Conservation (phyloP, 2,888 invertebrate species). For the Auanema sp. region DNA sequence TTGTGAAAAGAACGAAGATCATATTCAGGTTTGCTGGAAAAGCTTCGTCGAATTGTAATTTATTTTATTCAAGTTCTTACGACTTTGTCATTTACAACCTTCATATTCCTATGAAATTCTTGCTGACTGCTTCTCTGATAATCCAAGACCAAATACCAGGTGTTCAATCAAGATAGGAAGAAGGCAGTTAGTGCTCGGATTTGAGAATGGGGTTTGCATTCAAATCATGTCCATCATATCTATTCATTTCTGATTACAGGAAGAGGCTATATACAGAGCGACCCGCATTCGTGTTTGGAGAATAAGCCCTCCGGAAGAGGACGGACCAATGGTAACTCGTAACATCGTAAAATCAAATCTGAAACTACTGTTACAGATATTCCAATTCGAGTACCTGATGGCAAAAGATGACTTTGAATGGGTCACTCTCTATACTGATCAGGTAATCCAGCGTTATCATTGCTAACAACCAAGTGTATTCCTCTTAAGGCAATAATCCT, state of each 20-base stretch:
- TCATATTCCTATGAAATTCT: constrained; percentile 88
- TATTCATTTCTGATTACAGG: constrained; percentile 46
- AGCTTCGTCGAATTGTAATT: background rate
- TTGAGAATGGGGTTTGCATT: constrained; percentile 22
- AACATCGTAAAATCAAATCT: no score
- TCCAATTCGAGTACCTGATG: constrained; percentile 58
- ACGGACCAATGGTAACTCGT: constrained; percentile 10
- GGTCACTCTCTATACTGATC: constrained; percentile 77
- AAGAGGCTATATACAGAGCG: constrained; percentile 86
- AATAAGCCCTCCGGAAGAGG: constrained; percentile 68
- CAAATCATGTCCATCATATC: no score
- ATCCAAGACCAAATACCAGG: constrained; percentile 42
- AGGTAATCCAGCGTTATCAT: no score
- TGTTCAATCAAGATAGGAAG: constrained; percentile 79
- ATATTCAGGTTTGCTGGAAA: constrained; percentile 16
- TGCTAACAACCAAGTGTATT: no score
- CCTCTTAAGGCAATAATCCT: constrained; percentile 79
- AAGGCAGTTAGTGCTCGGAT: constrained; percentile 48
- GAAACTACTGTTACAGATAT: constrained; percentile 19
- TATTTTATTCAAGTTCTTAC: constrained; percentile 76
- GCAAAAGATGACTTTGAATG: constrained; percentile 74
- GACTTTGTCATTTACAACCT: constrained; percentile 79
- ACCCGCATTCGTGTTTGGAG: constrained; percentile 97
- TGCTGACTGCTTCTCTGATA: constrained; percentile 65
- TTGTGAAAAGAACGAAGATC: constrained; percentile 27